phyloP scores from a whole-genome alignment of 2,113 vertebrate genomes.

The Eclectus roratus region DNA sequence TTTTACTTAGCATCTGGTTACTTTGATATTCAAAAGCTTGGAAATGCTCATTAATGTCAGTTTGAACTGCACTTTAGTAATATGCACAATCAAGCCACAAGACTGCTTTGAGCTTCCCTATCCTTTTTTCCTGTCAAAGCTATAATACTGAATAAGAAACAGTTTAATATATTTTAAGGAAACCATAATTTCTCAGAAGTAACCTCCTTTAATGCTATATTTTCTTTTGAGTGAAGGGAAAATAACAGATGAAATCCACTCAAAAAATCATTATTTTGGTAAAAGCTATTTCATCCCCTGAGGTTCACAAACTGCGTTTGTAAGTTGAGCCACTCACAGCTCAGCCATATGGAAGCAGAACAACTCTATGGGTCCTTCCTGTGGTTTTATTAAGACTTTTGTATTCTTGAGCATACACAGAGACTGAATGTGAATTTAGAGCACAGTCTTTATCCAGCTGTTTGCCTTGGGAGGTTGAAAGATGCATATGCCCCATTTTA shows the following conservation, averaged over 20 bases:
- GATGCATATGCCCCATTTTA: not conserved
- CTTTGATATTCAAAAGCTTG: not conserved
- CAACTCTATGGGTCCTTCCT: not conserved
- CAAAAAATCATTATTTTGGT: not conserved
- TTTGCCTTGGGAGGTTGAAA: not conserved
- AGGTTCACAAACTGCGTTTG: not conserved
- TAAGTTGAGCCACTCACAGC: not conserved
- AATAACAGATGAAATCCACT: not conserved
- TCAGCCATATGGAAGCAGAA: not conserved
- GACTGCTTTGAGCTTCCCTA: not conserved
- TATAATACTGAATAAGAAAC: not conserved
- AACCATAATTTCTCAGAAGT: not conserved
- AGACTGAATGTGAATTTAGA: not conserved
- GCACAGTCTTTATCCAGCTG: not conserved
- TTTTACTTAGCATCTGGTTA: not conserved
- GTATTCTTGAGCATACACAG: not conserved
- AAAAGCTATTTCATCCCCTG: not conserved
- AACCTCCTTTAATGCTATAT: accelerated
- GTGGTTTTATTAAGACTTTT: not conserved
- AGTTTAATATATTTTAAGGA: not conserved
- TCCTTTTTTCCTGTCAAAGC: not conserved
- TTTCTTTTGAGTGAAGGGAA: not conserved
- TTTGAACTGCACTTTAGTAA: not conserved
- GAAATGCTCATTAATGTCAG: not conserved
- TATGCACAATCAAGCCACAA: not conserved